Conservation (phyloP, 2,797 vertebrate genomes). For the Falco biarmicus region DNA sequence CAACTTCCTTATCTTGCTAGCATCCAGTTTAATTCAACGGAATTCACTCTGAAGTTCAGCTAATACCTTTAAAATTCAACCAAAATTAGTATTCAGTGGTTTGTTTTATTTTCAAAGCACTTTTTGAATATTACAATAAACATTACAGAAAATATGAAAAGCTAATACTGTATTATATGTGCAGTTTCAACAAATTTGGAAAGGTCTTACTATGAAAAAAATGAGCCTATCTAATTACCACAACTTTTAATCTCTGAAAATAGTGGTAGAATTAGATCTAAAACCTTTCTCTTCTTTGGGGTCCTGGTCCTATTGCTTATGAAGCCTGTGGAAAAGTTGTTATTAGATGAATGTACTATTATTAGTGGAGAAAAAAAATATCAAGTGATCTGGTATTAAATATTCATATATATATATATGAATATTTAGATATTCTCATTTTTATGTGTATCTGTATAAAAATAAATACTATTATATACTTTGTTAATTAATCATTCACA, state of each 20-base stretch:
- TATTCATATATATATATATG: neutral
- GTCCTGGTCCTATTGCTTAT: neutral
- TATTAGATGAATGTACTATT: neutral
- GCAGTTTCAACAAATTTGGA: neutral
- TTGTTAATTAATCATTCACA: neutral
- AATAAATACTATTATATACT: neutral
- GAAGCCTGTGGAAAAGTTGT: neutral
- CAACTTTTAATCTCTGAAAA: neutral
- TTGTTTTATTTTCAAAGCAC: neutral
- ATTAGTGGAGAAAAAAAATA: neutral
- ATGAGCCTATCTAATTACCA: neutral
- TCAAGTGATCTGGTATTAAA: neutral
- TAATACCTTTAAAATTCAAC: neutral
- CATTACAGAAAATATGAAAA: neutral
- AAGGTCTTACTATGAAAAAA: neutral
- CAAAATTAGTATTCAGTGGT: neutral
- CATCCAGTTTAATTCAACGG: neutral
- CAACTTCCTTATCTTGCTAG: neutral
- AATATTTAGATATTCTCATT: neutral
- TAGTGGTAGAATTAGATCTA: neutral
- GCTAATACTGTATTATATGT: neutral
- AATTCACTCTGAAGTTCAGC: neutral
- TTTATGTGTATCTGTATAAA: too few relatives aligned
- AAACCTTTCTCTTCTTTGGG: neutral
- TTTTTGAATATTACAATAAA: neutral